phyloP scores from a whole-genome alignment of 2,797 vertebrate genomes.

The Rhinoraja longicauda region DNA sequence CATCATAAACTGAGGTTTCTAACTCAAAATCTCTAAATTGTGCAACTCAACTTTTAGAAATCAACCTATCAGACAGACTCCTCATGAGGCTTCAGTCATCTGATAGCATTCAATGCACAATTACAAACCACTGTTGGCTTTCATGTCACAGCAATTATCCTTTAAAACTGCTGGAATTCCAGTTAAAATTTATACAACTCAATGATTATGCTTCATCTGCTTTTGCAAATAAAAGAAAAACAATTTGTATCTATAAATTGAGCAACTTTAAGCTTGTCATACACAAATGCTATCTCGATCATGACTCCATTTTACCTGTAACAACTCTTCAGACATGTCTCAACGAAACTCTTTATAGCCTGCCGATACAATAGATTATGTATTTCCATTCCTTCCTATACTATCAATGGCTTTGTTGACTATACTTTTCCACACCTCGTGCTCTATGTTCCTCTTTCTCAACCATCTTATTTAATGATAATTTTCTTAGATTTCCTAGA shows the following conservation, averaged over 20 bases:
- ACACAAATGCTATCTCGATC: not conserved
- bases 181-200: too few species aligned
- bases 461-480: not conserved
- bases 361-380: not conserved
- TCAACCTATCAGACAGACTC: not conserved
- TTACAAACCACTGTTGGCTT: too few species aligned
- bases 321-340: not conserved
- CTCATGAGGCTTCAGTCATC: not conserved
- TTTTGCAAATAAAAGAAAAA: not conserved
- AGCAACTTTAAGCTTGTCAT: not conserved
- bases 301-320: not conserved
- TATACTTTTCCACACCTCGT: not conserved
- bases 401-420: not conserved
- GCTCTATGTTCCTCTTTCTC: not conserved
- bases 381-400: not conserved
- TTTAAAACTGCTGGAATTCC: too few species aligned
- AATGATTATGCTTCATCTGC: not conserved
- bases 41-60: not conserved
- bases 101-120: too few species aligned
- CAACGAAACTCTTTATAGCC: not conserved
- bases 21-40: not conserved
- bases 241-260: not conserved
- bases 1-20: not conserved
- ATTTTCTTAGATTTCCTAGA: not conserved
- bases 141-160: too few species aligned